A percentile compares a stretch with the other conserved stretches of the same genome.
Evolutionary conservation across 2,113 vertebrate species (phyloP).

Genomic region (Hippocampus abdominalis): DNA sequence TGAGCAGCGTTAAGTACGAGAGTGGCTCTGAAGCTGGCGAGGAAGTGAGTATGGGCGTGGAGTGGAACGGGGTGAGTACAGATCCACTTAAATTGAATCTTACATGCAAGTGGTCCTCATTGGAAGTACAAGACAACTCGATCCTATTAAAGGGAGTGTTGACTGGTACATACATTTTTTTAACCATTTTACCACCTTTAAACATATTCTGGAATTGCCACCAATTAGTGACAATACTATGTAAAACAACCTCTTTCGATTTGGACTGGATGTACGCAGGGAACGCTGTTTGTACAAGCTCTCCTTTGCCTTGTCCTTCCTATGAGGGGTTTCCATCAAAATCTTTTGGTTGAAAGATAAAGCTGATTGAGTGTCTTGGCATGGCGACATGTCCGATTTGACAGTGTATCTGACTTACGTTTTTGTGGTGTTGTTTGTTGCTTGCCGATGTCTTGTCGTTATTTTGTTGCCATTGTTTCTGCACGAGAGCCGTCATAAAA

Average conservation of each 20-base stretch:
- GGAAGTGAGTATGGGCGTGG: slow-evolving; percentile 96
- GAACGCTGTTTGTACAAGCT: slow-evolving; percentile 33
- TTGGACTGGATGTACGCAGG: neutral
- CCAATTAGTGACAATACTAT: slow-evolving; percentile 1
- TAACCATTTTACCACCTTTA: neutral
- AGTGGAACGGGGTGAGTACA: slow-evolving; percentile 99
- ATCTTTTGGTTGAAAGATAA: slow-evolving; percentile 19
- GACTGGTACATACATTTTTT: slow-evolving; percentile 34
- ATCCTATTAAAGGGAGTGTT: slow-evolving; percentile 8
- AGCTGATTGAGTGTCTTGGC: slow-evolving; percentile 80
- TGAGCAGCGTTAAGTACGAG: slow-evolving; percentile 90
- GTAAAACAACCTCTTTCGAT: neutral
- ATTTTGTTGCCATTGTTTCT: slow-evolving; percentile 46
- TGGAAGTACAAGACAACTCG: slow-evolving; percentile 28
- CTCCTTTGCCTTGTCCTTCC: slow-evolving; percentile 25
- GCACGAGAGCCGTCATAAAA: slow-evolving; percentile 17
- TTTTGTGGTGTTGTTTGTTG: slow-evolving; percentile 22
- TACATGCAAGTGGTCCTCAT: slow-evolving; percentile 19
- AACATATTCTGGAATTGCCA: neutral
- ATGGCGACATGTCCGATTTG: slow-evolving; percentile 42
- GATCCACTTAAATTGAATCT: slow-evolving; percentile 70
- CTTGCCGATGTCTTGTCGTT: slow-evolving; percentile 16
- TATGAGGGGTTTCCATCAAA: slow-evolving; percentile 23
- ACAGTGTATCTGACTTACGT: slow-evolving; percentile 24
- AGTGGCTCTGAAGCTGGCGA: slow-evolving; percentile 86